These are phyloP conservation scores for Apteryx owenii DNA, from an alignment of 2,113 vertebrate genomes.

Conservation along the genomic window DNA sequence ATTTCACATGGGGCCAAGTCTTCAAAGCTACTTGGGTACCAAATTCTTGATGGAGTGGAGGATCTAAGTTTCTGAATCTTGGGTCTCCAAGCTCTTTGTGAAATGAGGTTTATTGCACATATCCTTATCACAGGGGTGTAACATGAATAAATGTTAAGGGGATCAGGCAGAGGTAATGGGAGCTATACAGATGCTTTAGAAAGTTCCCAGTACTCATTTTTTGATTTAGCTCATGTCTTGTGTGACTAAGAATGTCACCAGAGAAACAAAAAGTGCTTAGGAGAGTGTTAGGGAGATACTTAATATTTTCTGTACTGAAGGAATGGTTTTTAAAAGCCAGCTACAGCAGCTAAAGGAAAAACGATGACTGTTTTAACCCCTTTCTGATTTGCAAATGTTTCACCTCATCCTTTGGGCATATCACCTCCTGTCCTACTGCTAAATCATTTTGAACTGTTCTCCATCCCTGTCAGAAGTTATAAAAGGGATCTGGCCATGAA, in stretches of 20 bases:
- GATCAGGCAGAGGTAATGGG: not conserved
- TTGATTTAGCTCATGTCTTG: not conserved
- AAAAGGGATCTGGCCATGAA: not conserved
- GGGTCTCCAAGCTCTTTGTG: not conserved
- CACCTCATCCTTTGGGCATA: not conserved
- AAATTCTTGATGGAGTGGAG: not conserved
- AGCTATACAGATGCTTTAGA: not conserved
- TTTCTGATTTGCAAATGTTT: not conserved
- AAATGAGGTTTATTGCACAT: not conserved
- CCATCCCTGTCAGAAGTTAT: not conserved
- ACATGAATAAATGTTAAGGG: not conserved
- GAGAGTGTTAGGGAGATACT: not conserved
- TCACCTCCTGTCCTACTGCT: not conserved
- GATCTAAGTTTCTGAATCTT: not conserved
- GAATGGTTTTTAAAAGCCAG: not conserved
- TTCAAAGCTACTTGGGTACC: not conserved
- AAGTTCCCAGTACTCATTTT: not conserved
- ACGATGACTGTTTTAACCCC: not conserved
- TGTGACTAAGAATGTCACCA: not conserved
- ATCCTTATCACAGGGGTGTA: accelerated
- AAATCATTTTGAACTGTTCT: not conserved
- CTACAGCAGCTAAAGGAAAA: not conserved
- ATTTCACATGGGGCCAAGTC: not conserved
- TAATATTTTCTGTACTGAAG: not conserved
- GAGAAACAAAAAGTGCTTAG: not conserved